Evolutionary conservation across 30 jellyfish, hydroid and myxozoan species (phyloP).

Genomic region (Pelagia noctiluca): DNA sequence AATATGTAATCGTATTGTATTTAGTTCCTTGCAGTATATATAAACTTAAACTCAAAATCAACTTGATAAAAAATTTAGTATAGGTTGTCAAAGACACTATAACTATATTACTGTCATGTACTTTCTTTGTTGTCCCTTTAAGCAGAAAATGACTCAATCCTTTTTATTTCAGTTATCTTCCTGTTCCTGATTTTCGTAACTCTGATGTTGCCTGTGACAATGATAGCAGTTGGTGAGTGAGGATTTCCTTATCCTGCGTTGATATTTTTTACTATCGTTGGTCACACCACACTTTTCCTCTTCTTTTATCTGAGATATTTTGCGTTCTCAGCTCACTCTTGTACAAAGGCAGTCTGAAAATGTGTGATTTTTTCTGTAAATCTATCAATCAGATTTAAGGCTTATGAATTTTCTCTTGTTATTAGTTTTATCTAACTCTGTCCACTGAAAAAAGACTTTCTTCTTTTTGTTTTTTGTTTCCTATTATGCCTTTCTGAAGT

Average conservation of each 20-base stretch:
- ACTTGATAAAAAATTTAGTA: neutral
- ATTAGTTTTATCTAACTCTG: neutral
- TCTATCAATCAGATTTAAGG: neutral
- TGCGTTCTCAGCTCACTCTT: too few species aligned
- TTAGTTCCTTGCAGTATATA: neutral
- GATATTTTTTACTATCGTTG: neutral
- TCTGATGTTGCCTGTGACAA: slow-evolving; percentile 60
- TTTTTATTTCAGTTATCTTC: slow-evolving; percentile 12
- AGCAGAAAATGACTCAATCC: neutral
- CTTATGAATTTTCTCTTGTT: neutral
- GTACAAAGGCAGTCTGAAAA: neutral
- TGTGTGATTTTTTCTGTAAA: neutral
- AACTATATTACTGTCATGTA: neutral
- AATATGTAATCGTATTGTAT: too few species aligned
- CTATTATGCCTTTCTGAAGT: too few species aligned
- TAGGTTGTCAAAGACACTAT: neutral
- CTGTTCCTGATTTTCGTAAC: slow-evolving; percentile 35
- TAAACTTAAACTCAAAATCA: neutral
- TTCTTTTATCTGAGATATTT: neutral
- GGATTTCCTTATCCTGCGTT: neutral
- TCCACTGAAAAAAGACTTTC: too few species aligned
- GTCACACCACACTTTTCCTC: neutral
- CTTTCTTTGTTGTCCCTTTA: too few species aligned
- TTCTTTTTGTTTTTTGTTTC: too few species aligned
- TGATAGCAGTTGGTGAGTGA: slow-evolving; percentile 66